Base-by-base conservation (phyloP, 2,888 invertebrate species). In the Sinopyrophorus schimmeli region DNA sequence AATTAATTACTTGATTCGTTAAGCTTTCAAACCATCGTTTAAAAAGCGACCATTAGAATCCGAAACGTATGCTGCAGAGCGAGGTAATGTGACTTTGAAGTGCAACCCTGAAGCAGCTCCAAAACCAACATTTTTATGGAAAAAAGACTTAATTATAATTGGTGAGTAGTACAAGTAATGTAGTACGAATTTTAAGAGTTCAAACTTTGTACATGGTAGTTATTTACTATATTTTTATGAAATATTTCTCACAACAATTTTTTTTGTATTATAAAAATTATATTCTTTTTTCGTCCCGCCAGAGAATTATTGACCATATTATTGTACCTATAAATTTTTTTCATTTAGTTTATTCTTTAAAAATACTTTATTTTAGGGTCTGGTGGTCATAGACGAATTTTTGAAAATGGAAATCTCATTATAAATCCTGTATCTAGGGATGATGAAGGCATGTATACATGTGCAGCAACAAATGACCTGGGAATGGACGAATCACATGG, bases 101-200 rank as follows among this genome's bases (percentile, higher is more conserved):
- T 97, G 96, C 68, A 86, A 89, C 67, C 96, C 96, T 0, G 96
- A 97, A 75, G 95, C 95, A 7, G 94, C 96, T 0, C 96, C 97
- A 0, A 81, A 82, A 60, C 93, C 95, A 0, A 83, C 84, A 57
- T 92, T 92, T 66, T 81, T 83, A 21, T 97, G 96, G 96, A 89
- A 87, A 62, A 92, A 92, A 68, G 89, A 94, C 73, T 88, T 87
- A 3, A 83, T 86, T 62, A 78, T 87, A 1, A 80, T 89, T 43
- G 79, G 64, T 62, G 54, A n/a, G 9, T 39, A n/a, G n/a, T n/a
- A n/a, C n/a, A n/a, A n/a, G n/a, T n/a, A n/a, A n/a, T n/a, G n/a
- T n/a, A n/a, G n/a, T n/a, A n/a, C n/a, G n/a, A n/a, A n/a, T n/a
- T n/a, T n/a, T n/a, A n/a, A n/a, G n/a, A n/a, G n/a, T n/a, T n/a